Base-by-base conservation (phyloP, 2,888 invertebrate species). In the Achlya flavicornis region DNA sequence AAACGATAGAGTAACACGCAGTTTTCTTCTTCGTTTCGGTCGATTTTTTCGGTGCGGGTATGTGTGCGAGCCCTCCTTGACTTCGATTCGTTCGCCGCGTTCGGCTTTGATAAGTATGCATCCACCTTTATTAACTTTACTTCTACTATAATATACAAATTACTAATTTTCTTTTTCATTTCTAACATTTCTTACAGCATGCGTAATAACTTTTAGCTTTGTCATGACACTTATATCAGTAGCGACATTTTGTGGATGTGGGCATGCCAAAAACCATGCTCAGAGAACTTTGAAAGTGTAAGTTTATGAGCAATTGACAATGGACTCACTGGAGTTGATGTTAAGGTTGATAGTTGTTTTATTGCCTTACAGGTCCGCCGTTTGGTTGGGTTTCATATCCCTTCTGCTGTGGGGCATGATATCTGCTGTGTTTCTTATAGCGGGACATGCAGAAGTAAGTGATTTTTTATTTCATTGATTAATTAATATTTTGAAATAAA, bases 391-490 rank as follows among this genome's bases (percentile, higher is more conserved):
- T 77, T 75, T 96, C 63, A 84, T 94, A 57, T 95, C 96, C 33
- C 86, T 96, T 14, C 83, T 94, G 64, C 84, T 96, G 62, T 96
- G 96, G 96, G 79, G 87, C 43, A 86, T 95, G 69, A 92, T 95
- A 68, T 93, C 95, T 62, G 87, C 91, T 12, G 86, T 94, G 12
- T 94, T 96, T 69, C 88, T 96, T 41, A 82, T 96, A 61, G 95
- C 96, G 16, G 95, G 95, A 19, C 96, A 96, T 78, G 95, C 95
- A 16, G 95, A 96, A 87, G 94, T 94, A 85, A 80, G 72, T 73
- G 2, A 1, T 26, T 26, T 26, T 26, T 26, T 26, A 26, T 26
- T 26, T n/a, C n/a, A n/a, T n/a, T n/a, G n/a, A n/a, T n/a, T n/a
- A n/a, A n/a, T n/a, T n/a, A n/a, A n/a, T n/a, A n/a, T n/a, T n/a